phyloP scores from a whole-genome alignment of 2,888 invertebrate genomes.

The Sphinx pinastri region DNA sequence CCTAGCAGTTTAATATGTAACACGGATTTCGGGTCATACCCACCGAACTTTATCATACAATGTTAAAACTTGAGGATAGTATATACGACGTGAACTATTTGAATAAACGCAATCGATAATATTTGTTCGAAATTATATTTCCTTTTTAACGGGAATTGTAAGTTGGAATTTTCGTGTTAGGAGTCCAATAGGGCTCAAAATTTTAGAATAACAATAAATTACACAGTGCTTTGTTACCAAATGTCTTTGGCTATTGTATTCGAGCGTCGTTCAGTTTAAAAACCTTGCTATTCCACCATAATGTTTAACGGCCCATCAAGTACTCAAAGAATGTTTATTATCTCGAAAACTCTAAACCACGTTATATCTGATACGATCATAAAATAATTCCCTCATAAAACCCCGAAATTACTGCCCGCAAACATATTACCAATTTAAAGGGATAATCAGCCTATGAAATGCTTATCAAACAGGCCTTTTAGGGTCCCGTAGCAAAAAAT shows the following conservation, averaged over 20 bases:
- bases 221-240: no score
- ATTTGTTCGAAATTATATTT: not conserved
- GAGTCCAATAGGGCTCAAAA: no score
- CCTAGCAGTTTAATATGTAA: not conserved
- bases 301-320: constrained; percentile 20
- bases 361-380: constrained; percentile 22
- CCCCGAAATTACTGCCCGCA: constrained; percentile 16
- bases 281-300: not conserved
- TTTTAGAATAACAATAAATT: no score
- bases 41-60: not conserved
- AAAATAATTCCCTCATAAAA: constrained; percentile 23
- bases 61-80: not conserved
- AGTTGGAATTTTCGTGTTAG: no score
- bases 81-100: no score
- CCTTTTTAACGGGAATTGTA: not conserved
- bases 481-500: no score
- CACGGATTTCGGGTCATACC: not conserved
- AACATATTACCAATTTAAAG: constrained; percentile 24
- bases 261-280: no score
- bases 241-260: no score
- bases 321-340: constrained; percentile 18
- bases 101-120: no score
- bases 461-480: constrained; percentile 23
- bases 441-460: constrained; percentile 25
- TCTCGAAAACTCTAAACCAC: constrained; percentile 14